These are phyloP conservation scores for Ramphastos sulfuratus DNA, from an alignment of 2,113 vertebrate species.

Conservation along the genomic window DNA sequence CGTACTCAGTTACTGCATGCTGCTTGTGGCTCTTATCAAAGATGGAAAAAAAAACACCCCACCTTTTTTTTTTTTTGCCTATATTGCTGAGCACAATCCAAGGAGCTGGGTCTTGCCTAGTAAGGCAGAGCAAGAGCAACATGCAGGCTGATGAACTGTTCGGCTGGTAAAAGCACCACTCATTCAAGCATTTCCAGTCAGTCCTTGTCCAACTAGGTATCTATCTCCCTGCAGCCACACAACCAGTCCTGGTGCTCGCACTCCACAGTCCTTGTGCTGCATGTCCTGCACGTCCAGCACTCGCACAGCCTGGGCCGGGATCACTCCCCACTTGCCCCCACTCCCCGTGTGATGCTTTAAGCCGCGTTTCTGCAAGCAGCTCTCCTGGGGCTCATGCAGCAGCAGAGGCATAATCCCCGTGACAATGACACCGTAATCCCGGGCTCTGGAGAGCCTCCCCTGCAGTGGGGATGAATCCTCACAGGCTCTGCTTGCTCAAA, in stretches of 20 bases:
- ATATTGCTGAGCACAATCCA: no score
- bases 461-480: neutral
- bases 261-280: neutral
- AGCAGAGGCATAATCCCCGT: neutral
- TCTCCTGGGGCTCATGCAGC: neutral
- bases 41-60: rapidly evolving
- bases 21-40: neutral
- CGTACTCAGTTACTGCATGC: neutral
- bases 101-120: neutral
- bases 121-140: neutral
- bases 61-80: no score
- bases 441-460: neutral
- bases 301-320: rapidly evolving
- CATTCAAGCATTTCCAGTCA: neutral
- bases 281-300: rapidly evolving
- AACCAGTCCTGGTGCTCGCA: neutral
- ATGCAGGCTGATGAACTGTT: neutral
- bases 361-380: neutral
- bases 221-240: neutral
- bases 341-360: neutral
- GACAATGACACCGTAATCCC: neutral
- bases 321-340: rapidly evolving
- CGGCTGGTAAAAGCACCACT: rapidly evolving
- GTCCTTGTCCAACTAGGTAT: neutral
- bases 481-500: neutral